Evolutionary conservation across 2,888 invertebrate genomes (phyloP), one percentile per base, ranked within the genome.

Genomic region (Auanema freiburgensis): DNA sequence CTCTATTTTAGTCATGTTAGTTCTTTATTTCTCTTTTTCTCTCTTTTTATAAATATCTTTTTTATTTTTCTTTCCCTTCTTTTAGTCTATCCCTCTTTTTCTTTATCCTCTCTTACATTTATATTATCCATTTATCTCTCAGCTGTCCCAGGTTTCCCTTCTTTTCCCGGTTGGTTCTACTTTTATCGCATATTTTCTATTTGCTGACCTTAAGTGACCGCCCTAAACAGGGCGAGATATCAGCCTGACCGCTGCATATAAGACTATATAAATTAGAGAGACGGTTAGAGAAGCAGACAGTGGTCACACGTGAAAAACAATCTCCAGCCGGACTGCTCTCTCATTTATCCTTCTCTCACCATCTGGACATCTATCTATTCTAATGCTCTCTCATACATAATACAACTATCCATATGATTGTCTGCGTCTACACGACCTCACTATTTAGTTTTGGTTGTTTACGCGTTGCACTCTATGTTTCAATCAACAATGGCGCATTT

Each of bases 401-500:
- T 54, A 33, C 23, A 24, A 55, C 18, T 50, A 42, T 49, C 52
- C 46, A n/a, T 21, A 23, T 24, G 24, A 21, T 12, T 23, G 57
- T 18, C 59, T 51, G 59, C 51, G 50, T 62, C 50, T 56, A 21
- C 33, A n/a, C 56, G 49, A 33, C 21, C 41, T 25, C 53, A 18
- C 16, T 60, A 46, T 60, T 60, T 60, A 55, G 50, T 60, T 60
- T 60, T 33, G 54, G 54, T 60, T 62, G 62, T 62, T 62, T 62
- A 62, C 62, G 62, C 51, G 62, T 62, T 62, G 62, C 62, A 62
- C 62, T 62, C 46, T 46, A 42, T 62, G 62, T 62, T 62, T 62
- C 62, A 62, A 62, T 62, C 62, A 62, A 62, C 62, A 62, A 62
- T 56, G 59, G 50, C 62, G 62, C 56, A 62, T 62, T 62, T 62